Evolutionary conservation across 2,888 invertebrate species (phyloP).

Genomic region (Zonitis immaculata): DNA sequence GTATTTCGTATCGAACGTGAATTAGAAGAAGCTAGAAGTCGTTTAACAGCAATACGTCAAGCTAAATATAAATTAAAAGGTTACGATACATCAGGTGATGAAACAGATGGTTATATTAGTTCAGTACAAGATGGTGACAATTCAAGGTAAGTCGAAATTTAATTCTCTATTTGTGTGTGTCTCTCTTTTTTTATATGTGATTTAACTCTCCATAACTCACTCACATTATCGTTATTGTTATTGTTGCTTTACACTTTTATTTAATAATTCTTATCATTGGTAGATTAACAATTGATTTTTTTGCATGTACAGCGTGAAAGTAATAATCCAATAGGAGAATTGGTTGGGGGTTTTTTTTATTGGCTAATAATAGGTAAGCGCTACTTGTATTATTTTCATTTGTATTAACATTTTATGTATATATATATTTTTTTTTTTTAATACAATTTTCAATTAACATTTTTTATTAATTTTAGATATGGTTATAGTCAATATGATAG

Average conservation of each 20-base stretch:
- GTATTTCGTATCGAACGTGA: slow-evolving; percentile 93
- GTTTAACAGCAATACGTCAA: slow-evolving; percentile 86
- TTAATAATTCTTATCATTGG: slow-evolving; percentile 12
- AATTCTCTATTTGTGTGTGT: slow-evolving; percentile 40
- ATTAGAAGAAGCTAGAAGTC: slow-evolving; percentile 85
- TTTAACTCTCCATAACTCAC: too few relatives aligned
- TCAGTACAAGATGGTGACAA: slow-evolving; percentile 43
- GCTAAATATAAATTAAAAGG: slow-evolving; percentile 80
- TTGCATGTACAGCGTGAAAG: slow-evolving; percentile 37
- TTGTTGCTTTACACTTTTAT: slow-evolving; percentile 18
- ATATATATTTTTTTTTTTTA: too few relatives aligned
- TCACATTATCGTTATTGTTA: too few relatives aligned
- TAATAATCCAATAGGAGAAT: slow-evolving; percentile 20
- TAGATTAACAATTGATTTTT: slow-evolving; percentile 31
- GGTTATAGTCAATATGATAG: slow-evolving; percentile 27
- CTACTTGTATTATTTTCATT: background rate
- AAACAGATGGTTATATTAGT: slow-evolving; percentile 57
- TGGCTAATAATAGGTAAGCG: background rate
- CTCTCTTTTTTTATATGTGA: too few relatives aligned
- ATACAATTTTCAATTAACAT: too few relatives aligned
- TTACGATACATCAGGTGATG: slow-evolving; percentile 62
- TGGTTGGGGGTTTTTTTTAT: background rate
- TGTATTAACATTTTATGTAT: background rate
- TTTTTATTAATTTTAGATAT: slow-evolving; percentile 13
- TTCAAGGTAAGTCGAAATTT: slow-evolving; percentile 46